phyloP scores from a whole-genome alignment of 1,140 invertebrate genomes.

The Metaphire vulgaris region DNA sequence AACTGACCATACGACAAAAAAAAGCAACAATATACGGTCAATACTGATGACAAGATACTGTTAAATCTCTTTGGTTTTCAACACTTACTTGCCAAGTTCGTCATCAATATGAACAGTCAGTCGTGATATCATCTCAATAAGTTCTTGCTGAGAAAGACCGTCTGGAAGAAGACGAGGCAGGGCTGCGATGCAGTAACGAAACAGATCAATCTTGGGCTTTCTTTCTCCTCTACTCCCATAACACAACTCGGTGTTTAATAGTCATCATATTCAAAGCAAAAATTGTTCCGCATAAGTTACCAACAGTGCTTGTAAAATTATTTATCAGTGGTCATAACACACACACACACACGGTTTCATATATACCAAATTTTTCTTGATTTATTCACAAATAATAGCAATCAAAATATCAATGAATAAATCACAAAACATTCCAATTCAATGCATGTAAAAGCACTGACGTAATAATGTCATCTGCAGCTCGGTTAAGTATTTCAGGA shows the following conservation, averaged over 20 bases:
- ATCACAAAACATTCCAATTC: not conserved
- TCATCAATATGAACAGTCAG: constrained; percentile 74
- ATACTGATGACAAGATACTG: too few species aligned
- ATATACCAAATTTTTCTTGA: not conserved
- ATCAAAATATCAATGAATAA: too few species aligned
- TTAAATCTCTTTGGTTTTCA: too few species aligned
- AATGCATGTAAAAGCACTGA: constrained; percentile 35
- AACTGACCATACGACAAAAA: too few species aligned
- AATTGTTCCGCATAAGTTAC: too few species aligned
- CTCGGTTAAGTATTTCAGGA: constrained; percentile 89
- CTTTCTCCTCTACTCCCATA: constrained; percentile 68
- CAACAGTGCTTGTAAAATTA: too few species aligned
- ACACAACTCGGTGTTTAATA: too few species aligned
- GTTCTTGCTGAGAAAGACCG: constrained; percentile 84
- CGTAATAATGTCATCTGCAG: constrained; percentile 90
- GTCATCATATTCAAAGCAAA: too few species aligned
- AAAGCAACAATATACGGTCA: too few species aligned
- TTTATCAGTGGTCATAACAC: too few species aligned
- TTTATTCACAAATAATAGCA: too few species aligned
- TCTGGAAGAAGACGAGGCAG: constrained; percentile 95
- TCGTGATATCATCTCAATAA: constrained; percentile 83
- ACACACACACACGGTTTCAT: not conserved
- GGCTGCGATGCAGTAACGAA: constrained; percentile 94
- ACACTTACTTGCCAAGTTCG: constrained; percentile 55
- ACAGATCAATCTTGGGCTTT: constrained; percentile 96